Evolutionary conservation across 2,888 invertebrate species (phyloP).

Genomic region (Eristalis intricaria): DNA sequence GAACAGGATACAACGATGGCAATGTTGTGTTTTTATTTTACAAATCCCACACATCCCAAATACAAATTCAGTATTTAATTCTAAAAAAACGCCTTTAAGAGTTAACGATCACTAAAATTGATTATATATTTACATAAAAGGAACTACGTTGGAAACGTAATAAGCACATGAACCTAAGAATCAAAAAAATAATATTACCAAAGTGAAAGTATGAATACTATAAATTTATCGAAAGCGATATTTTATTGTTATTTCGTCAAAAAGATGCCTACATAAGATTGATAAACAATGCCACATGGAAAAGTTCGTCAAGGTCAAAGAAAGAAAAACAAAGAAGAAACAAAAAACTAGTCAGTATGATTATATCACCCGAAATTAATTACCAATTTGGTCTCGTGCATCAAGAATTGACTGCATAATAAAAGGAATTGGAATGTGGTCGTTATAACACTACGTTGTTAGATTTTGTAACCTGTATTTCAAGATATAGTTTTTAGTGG

Average conservation of each 20-base stretch:
- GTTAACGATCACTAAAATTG: background rate
- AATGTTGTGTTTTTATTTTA: background rate
- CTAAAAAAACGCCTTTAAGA: background rate
- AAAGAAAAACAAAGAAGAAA: background rate
- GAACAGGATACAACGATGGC: too few relatives aligned
- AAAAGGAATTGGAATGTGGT: background rate
- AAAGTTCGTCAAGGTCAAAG: slow-evolving; percentile 1
- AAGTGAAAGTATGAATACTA: background rate
- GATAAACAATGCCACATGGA: background rate
- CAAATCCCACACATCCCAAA: background rate
- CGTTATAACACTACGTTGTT: background rate
- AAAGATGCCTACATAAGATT: background rate
- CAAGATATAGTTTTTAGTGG: background rate
- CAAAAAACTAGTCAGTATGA: background rate
- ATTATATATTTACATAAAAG: background rate
- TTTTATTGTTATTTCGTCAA: background rate
- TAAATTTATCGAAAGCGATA: background rate
- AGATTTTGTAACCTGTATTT: background rate
- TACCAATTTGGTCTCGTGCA: background rate
- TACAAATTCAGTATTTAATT: background rate
- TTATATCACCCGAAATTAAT: background rate
- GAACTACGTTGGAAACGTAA: too few relatives aligned
- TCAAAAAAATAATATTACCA: background rate
- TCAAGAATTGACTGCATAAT: background rate
- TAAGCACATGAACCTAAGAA: background rate